Base-by-base conservation (phyloP, 2,797 vertebrate species). In the Smutsia temminckii region DNA sequence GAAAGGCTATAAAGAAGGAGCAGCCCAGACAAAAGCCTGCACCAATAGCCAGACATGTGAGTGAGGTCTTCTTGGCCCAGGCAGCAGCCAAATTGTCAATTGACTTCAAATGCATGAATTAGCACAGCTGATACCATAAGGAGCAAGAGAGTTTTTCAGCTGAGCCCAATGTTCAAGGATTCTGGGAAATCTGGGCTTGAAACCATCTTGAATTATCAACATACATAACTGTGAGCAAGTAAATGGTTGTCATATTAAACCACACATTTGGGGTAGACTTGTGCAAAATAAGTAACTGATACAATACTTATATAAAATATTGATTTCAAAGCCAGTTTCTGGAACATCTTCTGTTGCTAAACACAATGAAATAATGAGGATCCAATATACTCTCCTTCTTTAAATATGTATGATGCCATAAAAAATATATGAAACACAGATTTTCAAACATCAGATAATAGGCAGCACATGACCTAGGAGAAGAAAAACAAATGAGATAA, bases 31-130 rank as follows among this genome's bases (percentile, higher is more conserved):
- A 40, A 72, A 80, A 51, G 25, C 61, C 21, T 37, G 17, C 2
- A 59, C 13, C n/a, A 66, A 53, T 4, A 61, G 13, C n/a, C 40
- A 75, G 81, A 75, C 29, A 32, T n/a, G 27, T 51, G 51, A 75
- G 5, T 29, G 66, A 74, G 51, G 40, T 68, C 40, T 85, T 68
- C 12, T 13, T 68, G 17, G 46, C 51, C 49, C 11, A 68, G 59
- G 21, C 64, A 49, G 68, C 40, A 40, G 64, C 14, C 27, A n/a
- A n/a, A n/a, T 18, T 53, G n/a, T 14, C 61, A 93, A 5, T 0
- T 23, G 78, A 75, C 32, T 91, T 87, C 61, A 91, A 74, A 83
- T 71, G 61, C 34, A 63, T n/a, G 29, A 81, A 16, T 95, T 68
- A 69, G 32, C 75, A 75, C 34, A 91, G 53, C 42, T 87, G 51